Percentiles rank a stretch among this genome's conserved stretches.
Conservation (phyloP, 2,888 invertebrate species). For the Drosophila anomelani region DNA sequence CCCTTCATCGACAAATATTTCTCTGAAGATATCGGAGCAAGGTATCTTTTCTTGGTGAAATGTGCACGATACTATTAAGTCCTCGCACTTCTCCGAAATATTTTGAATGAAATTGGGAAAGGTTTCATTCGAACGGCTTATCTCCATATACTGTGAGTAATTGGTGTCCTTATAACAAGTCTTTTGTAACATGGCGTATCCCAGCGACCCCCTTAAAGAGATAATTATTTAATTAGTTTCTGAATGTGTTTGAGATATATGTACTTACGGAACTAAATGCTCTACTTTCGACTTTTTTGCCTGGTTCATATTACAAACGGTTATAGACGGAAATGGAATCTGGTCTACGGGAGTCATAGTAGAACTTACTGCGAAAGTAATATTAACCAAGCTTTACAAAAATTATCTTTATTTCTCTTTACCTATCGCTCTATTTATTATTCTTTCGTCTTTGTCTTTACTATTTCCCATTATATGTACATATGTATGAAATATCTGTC, state of each 20-base stretch:
- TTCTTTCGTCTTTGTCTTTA: no score
- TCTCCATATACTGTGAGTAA: constrained; percentile 53
- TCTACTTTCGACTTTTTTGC: constrained; percentile 86
- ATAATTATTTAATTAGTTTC: neutral
- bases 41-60: constrained; percentile 87
- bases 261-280: constrained; percentile 58
- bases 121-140: constrained; percentile 51
- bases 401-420: no score
- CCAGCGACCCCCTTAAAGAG: constrained; percentile 85
- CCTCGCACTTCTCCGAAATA: constrained; percentile 88
- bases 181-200: constrained; percentile 82
- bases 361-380: constrained; percentile 86
- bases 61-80: constrained; percentile 89
- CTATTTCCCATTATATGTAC: no score
- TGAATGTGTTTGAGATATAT: neutral
- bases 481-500: no score
- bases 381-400: no score
- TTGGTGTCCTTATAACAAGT: constrained; percentile 66
- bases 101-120: constrained; percentile 72
- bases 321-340: constrained; percentile 93
- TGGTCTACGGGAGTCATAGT: constrained; percentile 87
- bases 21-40: constrained; percentile 90
- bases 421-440: no score
- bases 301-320: constrained; percentile 94
- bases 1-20: constrained; percentile 92